A percentile compares a stretch with the other conserved stretches of the same genome.
Conservation (phyloP, 2,113 vertebrate species). For the Gallinago paraguaiae region DNA sequence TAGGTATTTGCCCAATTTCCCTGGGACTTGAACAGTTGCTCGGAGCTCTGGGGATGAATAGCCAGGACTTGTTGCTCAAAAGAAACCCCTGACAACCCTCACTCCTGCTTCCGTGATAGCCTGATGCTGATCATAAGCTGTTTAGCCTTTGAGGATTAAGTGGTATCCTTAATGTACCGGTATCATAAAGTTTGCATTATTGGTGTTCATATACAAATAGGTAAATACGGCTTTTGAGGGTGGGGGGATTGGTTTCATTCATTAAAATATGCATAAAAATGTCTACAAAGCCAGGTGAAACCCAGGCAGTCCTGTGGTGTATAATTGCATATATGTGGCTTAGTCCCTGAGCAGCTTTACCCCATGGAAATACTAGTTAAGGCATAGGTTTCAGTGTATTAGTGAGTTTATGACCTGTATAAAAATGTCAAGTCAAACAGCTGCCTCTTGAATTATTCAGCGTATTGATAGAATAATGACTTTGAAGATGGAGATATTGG, state of each 20-base stretch:
- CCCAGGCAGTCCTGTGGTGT: neutral
- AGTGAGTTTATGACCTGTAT: conserved; percentile 2
- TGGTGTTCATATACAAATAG: neutral
- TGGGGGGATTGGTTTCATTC: neutral
- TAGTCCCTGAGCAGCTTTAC: neutral
- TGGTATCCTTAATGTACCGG: too few species aligned
- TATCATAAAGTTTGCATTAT: fast-evolving
- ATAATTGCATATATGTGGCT: neutral
- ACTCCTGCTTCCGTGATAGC: neutral
- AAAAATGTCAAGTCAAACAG: conserved; percentile 7
- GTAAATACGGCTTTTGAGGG: neutral
- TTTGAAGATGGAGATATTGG: neutral
- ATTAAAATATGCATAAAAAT: neutral
- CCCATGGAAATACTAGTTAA: neutral
- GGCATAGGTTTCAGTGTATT: neutral
- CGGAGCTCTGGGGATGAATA: neutral
- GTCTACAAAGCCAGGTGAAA: fast-evolving
- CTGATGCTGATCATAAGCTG: neutral
- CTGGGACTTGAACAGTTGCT: neutral
- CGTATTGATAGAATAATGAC: neutral
- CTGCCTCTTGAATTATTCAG: conserved; percentile 44
- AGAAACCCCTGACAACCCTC: neutral
- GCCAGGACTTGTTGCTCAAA: neutral
- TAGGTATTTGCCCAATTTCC: neutral
- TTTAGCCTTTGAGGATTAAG: neutral